Conservation (phyloP, 2,113 vertebrate genomes). For the Notothenia coriiceps region DNA sequence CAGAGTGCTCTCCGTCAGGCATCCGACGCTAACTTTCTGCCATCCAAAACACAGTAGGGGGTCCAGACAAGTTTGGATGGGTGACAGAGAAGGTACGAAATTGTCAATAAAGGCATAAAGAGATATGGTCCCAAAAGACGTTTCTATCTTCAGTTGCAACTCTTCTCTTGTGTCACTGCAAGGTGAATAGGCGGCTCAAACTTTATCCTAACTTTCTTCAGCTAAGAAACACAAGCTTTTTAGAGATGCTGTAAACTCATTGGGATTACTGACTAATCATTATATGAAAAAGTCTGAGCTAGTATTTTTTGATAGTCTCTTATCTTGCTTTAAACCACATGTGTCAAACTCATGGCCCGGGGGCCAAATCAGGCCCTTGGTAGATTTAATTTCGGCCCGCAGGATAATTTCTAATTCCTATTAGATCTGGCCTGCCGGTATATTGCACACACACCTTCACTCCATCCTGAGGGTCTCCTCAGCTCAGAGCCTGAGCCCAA, state of each 20-base stretch:
- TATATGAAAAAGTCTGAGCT: background rate
- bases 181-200: constrained; percentile 12
- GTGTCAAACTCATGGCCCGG: too few relatives aligned
- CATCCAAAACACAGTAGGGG: constrained; percentile 61
- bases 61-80: constrained; percentile 50
- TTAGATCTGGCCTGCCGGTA: too few relatives aligned
- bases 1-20: constrained; percentile 64
- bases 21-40: constrained; percentile 51
- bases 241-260: too few relatives aligned
- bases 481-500: too few relatives aligned
- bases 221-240: background rate
- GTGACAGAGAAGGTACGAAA: constrained; percentile 45
- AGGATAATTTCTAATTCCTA: too few relatives aligned
- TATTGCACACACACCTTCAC: too few relatives aligned
- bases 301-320: too few relatives aligned
- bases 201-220: constrained; percentile 3
- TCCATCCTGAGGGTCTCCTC: too few relatives aligned
- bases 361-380: too few relatives aligned
- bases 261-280: too few relatives aligned
- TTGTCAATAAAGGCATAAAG: constrained; percentile 33
- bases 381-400: too few relatives aligned
- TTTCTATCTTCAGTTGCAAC: constrained; percentile 25
- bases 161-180: background rate
- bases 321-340: too few relatives aligned
- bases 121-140: constrained; percentile 38